Evolutionary conservation across 2,113 vertebrate species (phyloP), one percentile per base, ranked within the genome.

Genomic region (Orientallactaga bullata): DNA sequence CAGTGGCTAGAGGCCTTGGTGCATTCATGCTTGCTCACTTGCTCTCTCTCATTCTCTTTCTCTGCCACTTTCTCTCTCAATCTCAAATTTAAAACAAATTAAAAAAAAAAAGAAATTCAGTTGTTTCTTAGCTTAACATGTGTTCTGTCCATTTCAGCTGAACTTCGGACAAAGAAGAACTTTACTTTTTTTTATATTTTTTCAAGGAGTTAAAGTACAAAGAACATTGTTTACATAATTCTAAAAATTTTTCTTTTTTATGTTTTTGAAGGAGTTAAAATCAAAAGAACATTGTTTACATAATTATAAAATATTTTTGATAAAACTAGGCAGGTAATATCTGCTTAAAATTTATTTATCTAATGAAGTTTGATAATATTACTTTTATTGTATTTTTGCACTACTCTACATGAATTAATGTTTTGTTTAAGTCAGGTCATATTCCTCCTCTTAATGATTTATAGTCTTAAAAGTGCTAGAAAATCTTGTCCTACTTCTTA

Each of bases 221-320:
- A n/a, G n/a, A n/a, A n/a, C n/a, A n/a, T n/a, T 21, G 26, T 3
- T 88, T 55, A 90, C 51, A 69, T 94, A 84, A 86, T 89, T 72
- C 72, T 90, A 37, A 82, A 74, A 80, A 24, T 74, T 87, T 95
- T 89, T 90, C 17, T 89, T n/a, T n/a, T 87, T 37, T 89, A 24
- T 96, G 69, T 94, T 95, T 94, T 84, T 78, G 89, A 96, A 89
- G 84, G 28, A 71, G 69, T 55, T 85, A 65, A n/a, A n/a, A n/a
- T n/a, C n/a, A n/a, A n/a, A n/a, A n/a, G n/a, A n/a, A n/a, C n/a
- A n/a, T n/a, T 21, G 26, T 3, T 88, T 55, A 90, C 51, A 69
- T 94, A 84, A 86, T 89, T 72, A 77, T 90, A 37, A 82, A 74
- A 80, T 92, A 24, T 74, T 87, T 95, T 89, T 90, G 71, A 69